A percentile compares a stretch with the other conserved stretches of the same genome.
phyloP scores from a whole-genome alignment of 2,113 vertebrate genomes.

The Austrofundulus limnaeus region DNA sequence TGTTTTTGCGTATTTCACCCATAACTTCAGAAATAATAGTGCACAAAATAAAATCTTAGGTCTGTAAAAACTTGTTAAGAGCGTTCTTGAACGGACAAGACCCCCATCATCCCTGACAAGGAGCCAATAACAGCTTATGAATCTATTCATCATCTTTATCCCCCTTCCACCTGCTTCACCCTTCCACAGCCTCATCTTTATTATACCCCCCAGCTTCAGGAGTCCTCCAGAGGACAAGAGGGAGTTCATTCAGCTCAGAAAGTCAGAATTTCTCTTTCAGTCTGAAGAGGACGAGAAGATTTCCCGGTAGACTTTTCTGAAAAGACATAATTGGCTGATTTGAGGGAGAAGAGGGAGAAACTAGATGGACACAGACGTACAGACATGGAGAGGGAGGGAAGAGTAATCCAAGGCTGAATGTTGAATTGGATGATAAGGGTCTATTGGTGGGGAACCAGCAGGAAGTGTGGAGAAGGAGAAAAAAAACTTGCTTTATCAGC shows the following conservation, averaged over 20 bases:
- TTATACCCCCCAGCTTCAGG: conserved; percentile 7
- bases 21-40: conserved; percentile 6
- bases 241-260: conserved; percentile 51
- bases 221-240: conserved; percentile 12
- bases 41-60: background rate
- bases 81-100: conserved; percentile 7
- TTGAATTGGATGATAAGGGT: conserved; percentile 46
- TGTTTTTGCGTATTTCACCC: background rate
- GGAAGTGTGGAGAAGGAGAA: conserved; percentile 11
- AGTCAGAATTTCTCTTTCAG: conserved; percentile 42
- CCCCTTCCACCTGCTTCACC: conserved; percentile 9
- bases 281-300: conserved; percentile 25
- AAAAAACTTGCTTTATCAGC: conserved; percentile 49
- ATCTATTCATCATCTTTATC: conserved; percentile 30
- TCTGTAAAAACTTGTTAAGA: conserved; percentile 2
- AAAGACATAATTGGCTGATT: conserved; percentile 41
- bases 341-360: conserved; percentile 42
- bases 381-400: conserved; percentile 24
- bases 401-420: conserved; percentile 43
- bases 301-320: conserved; percentile 34
- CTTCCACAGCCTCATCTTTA: conserved; percentile 3
- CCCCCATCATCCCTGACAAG: background rate
- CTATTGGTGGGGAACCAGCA: conserved; percentile 46
- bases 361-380: conserved; percentile 19
- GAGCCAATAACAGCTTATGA: conserved; percentile 36